Evolutionary conservation across 2,888 invertebrate genomes (phyloP).

Genomic region (Amphiduros pacificus): DNA sequence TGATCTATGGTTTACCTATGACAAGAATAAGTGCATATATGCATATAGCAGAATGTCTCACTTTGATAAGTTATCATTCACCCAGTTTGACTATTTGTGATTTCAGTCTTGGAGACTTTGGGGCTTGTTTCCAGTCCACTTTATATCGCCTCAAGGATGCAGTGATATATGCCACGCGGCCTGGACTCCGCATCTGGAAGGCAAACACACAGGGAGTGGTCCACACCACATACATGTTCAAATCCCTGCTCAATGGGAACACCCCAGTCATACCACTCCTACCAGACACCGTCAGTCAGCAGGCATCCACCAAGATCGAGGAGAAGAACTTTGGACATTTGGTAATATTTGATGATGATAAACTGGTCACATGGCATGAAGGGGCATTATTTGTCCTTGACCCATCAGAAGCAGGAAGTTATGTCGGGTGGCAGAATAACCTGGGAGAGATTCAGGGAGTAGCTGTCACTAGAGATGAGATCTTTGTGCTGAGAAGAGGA

Average conservation of each 20-base stretch:
- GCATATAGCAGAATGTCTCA: too few species aligned
- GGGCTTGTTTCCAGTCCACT: slow-evolving; percentile 66
- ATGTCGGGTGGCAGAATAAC: slow-evolving; percentile 70
- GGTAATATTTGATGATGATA: slow-evolving; percentile 69
- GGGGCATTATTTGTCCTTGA: slow-evolving; percentile 75
- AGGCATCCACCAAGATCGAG: background rate
- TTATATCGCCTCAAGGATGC: slow-evolving; percentile 62
- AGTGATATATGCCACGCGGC: slow-evolving; percentile 76
- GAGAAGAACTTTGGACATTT: slow-evolving; percentile 26
- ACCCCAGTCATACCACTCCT: slow-evolving; percentile 34
- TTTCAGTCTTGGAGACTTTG: slow-evolving; percentile 68
- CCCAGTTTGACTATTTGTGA: too few species aligned
- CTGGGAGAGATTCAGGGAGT: slow-evolving; percentile 58
- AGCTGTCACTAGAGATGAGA: slow-evolving; percentile 61
- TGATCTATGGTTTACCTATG: too few species aligned
- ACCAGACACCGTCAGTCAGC: slow-evolving; percentile 34
- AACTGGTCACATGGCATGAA: slow-evolving; percentile 75
- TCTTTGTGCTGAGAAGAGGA: slow-evolving; percentile 70
- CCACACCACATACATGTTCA: slow-evolving; percentile 81
- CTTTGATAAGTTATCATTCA: too few species aligned
- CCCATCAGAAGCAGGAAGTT: slow-evolving; percentile 69
- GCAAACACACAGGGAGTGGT: slow-evolving; percentile 77
- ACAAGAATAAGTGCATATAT: too few species aligned
- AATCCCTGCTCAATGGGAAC: slow-evolving; percentile 61
- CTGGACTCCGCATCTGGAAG: slow-evolving; percentile 83